Percentiles rank a stretch among this genome's conserved stretches.
phyloP scores from a whole-genome alignment of 2,797 vertebrate species.

The Enteromius anoplus region DNA sequence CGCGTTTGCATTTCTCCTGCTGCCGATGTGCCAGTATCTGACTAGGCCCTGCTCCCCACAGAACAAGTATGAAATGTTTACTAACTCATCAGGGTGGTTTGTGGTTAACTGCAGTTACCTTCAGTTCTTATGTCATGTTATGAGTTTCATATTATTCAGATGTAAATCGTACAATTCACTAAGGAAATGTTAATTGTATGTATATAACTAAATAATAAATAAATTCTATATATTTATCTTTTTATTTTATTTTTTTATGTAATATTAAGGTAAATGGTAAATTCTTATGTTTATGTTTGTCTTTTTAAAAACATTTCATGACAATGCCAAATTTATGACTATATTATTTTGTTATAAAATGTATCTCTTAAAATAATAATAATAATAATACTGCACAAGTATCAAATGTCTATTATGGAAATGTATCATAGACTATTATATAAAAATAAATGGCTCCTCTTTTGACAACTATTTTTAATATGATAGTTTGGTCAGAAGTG shows the following conservation, averaged over 20 bases:
- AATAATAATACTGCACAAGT: background rate
- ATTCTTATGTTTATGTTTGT: too few relatives aligned
- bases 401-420: background rate
- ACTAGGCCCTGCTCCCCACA: conserved; percentile 97
- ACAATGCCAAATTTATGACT: background rate
- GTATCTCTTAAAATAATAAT: background rate
- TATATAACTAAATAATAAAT: background rate
- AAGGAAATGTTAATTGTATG: background rate
- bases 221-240: background rate
- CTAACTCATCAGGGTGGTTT: background rate
- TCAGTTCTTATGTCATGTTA: background rate
- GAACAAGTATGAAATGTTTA: conserved; percentile 91
- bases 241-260: too few relatives aligned
- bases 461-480: background rate
- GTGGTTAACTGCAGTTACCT: background rate
- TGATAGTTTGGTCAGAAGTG: background rate
- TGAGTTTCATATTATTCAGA: background rate
- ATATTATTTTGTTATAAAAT: background rate
- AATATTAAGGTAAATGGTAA: too few relatives aligned
- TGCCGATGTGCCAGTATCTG: conserved; percentile 99
- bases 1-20: conserved; percentile 97
- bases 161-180: background rate
- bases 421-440: background rate
- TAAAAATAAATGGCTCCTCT: background rate
- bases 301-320: too few relatives aligned